Base-by-base conservation (phyloP, 2,888 invertebrate genomes). In the Leuctra nigra region DNA sequence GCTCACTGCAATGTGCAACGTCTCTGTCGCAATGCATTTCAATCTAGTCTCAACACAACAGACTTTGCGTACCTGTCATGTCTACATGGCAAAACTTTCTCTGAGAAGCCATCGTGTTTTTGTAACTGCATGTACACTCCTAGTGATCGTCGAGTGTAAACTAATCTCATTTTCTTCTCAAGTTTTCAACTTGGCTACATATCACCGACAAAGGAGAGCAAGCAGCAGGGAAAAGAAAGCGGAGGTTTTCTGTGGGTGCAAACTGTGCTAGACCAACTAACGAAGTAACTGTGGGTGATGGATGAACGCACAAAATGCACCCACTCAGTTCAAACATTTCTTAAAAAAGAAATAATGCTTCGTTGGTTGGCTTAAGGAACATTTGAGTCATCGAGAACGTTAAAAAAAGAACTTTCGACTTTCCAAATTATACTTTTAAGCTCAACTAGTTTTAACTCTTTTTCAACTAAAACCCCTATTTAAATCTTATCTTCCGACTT, bases 391-490 rank as follows among this genome's bases (percentile, higher is more conserved):
- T 16, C n/a, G n/a, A 18, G 11, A 50, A n/a, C 20, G 50, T 13
- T 47, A 47, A 47, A 47, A 47, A 47, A n/a, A 20, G 22, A 35
- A 50, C 33, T 50, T 50, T 50, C 16, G 50, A 50, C 50, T 50
- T 50, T 35, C 22, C 33, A 50, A 50, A 50, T 50, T 50, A 50
- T 33, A 33, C 50, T 50, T 50, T 50, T 50, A 50, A 50, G 33
- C 50, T 50, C 29, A 50, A 33, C 50, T 50, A 50, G 50, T 50
- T 50, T 50, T 50, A 50, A 50, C 50, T 50, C 50, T 16, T 50
- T 50, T 50, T 35, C 50, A 50, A 50, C 35, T 50, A 35, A 50
- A 50, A 50, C 33, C 33, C 41, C 41, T 50, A 33, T 50, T 50
- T 33, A 33, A 50, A 50, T 50, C 18, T 50, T 50, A 50, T 50